Base-by-base conservation (phyloP, 53 echinoderm and acorn worm genomes). In the Zoroaster sp. region DNA sequence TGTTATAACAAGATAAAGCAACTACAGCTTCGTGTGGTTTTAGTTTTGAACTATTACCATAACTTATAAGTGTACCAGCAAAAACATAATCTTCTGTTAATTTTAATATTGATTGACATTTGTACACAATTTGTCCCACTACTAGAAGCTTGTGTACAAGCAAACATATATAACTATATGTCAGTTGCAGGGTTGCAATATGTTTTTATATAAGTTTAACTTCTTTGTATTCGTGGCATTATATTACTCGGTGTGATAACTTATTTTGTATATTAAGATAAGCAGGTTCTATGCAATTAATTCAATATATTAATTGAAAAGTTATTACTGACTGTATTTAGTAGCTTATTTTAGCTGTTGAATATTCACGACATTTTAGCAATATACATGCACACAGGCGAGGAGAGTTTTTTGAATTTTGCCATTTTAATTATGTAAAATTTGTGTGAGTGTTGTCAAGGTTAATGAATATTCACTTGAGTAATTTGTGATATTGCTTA, bases 281-380 rank as follows among this genome's bases (percentile, higher is more conserved):
- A 80, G 81, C 44, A 25, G 66, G 81, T 81, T 81, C 81, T 81
- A 81, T 81, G 81, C 81, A 81, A 81, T 81, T 81, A 68, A 81
- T 66, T 40, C 41, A 66, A 65, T 81, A 81, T 32, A 81, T 54
- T 12, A 38, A 76, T 66, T 38, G 21, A 67, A 43, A 81, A 40
- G 67, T 81, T 81, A 66, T 23, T 39, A 43, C 25, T 25, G 20
- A 40, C 13, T 63, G 39, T 66, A 39, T 15, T 11, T 38, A 31
- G 81, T 81, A 44, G 67, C 75, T n/a, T 54, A 30, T 67, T 81
- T 81, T 67, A 81, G 81, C 80, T 65, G 11, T 37, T 66, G 66
- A 38, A 66, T 80, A 67, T 67, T 66, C 42, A 36, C 25, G 38
- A 44, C 6, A 12, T 67, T 66, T 67, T 67, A 81, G 81, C 81